Evolutionary conservation across 1,140 invertebrate species (phyloP).

Genomic region (Oedothorax gibbosus): DNA sequence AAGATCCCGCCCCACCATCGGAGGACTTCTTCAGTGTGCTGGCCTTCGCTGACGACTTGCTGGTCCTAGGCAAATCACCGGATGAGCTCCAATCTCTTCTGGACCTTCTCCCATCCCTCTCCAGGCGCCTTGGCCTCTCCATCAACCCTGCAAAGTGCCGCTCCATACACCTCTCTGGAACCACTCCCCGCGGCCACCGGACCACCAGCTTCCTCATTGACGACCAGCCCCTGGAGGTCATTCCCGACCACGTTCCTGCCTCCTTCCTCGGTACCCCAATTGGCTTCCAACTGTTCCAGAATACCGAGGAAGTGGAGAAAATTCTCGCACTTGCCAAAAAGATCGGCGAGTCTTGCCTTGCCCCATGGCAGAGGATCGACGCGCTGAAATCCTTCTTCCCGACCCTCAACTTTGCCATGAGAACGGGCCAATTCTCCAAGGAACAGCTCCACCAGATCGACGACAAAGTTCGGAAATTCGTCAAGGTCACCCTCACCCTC

Average conservation of each 20-base stretch:
- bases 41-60: conserved; percentile 13
- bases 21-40: background rate
- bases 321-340: background rate
- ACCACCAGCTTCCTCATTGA: background rate
- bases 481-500: background rate
- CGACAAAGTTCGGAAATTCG: background rate
- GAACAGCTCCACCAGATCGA: background rate
- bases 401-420: background rate
- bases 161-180: background rate
- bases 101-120: background rate
- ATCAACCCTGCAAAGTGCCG: background rate
- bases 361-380: background rate
- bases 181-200: background rate
- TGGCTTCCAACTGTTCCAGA: background rate
- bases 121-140: background rate
- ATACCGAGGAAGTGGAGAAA: background rate
- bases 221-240: background rate
- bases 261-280: conserved; percentile 14
- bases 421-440: background rate
- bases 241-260: background rate
- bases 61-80: background rate
- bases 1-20: background rate
- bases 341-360: background rate
- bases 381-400: background rate
- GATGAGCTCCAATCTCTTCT: background rate